Base-by-base conservation (phyloP, 2,888 invertebrate species). In the Synergus umbraculus region DNA sequence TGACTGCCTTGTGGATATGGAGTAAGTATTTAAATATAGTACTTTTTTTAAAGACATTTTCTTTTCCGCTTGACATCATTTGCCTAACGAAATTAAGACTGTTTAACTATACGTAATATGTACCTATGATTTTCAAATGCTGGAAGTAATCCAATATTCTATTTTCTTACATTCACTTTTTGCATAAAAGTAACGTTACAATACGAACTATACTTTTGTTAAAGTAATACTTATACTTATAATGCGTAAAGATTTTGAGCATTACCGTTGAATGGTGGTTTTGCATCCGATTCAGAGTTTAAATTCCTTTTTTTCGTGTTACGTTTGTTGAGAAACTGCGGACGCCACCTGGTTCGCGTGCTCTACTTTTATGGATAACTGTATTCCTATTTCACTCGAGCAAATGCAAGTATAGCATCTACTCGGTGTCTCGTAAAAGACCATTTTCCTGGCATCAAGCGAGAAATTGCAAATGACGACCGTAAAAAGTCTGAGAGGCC, bases 311-410 rank as follows among this genome's bases (percentile, higher is more conserved):
- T 60, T 60, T 22, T 18, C 60, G 22, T 60, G 60, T 22, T 18
- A 18, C 37, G 41, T 37, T 41, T 4, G 41, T 15, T 44, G 67
- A 76, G 76, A 82, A 80, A 84, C 81, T 86, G 85, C 86, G 85
- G 87, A 85, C 83, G 84, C 87, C 88, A 89, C 87, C 89, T 88
- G 87, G 86, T 86, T 85, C 84, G 85, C 86, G 86, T 85, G 87
- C 85, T 90, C 87, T 85, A 89, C 89, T 89, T 89, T 89, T 88
- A 86, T 85, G 85, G 82, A 84, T 87, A 89, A 87, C 87, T 69
- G 67, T 86, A 88, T 86, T 86, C 80, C 85, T 84, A 87, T 88
- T 86, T 86, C 81, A 83, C 85, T 85, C 80, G 78, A 82, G 44
- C 49, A 44, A 67, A 44, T 67, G 44, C 18, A 67, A 44, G 67